phyloP scores from a whole-genome alignment of 2,888 invertebrate genomes.

The Sclerodermus sp. region DNA sequence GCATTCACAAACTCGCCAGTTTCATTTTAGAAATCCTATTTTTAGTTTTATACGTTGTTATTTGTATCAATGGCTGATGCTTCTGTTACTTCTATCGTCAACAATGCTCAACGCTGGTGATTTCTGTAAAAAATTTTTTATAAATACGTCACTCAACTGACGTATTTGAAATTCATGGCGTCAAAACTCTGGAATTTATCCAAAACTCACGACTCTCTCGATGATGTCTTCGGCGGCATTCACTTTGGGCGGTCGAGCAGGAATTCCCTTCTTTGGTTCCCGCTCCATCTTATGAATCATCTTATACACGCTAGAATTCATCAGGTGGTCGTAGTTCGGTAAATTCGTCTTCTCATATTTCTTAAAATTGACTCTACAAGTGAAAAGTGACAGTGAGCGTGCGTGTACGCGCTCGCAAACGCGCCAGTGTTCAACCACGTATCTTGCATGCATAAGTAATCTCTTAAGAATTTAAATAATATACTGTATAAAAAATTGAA shows the following conservation, averaged over 20 bases:
- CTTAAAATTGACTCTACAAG: constrained; percentile 83
- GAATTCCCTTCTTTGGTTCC: constrained; percentile 68
- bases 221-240: constrained; percentile 68
- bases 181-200: not conserved
- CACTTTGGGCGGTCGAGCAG: constrained; percentile 66
- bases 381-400: too few relatives aligned
- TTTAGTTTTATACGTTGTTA: too few relatives aligned
- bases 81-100: constrained; percentile 42
- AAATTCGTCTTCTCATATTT: constrained; percentile 77
- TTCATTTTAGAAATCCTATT: too few relatives aligned
- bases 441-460: too few relatives aligned
- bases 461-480: constrained; percentile 6
- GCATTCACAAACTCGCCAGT: too few relatives aligned
- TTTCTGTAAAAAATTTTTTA: constrained; percentile 37
- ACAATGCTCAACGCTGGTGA: constrained; percentile 46
- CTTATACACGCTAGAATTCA: constrained; percentile 79
- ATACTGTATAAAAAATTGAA: not conserved
- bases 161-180: not conserved
- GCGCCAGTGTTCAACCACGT: too few relatives aligned
- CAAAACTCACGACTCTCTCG: constrained; percentile 48
- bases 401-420: too few relatives aligned
- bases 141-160: not conserved
- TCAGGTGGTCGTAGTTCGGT: constrained; percentile 72
- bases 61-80: constrained; percentile 38
- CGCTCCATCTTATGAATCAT: constrained; percentile 77